A percentile compares a stretch with the other conserved stretches of the same genome.
Conservation (phyloP, 2,113 vertebrate genomes). For the Scomber japonicus region DNA sequence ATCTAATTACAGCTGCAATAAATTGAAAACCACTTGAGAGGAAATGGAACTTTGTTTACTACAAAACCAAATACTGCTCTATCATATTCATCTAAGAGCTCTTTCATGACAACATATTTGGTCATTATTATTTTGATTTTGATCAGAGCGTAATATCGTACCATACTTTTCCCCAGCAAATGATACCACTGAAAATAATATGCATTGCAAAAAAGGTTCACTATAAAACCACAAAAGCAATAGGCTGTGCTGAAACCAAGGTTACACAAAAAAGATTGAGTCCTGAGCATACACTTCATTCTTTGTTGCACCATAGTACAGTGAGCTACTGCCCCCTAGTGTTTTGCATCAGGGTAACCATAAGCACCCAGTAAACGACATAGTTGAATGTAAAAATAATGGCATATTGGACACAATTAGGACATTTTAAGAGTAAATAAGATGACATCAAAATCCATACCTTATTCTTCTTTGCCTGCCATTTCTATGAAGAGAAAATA, state of each 20-base stretch:
- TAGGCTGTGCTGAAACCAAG: conserved; percentile 58
- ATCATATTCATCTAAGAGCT: conserved; percentile 49
- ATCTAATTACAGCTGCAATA: conserved; percentile 81
- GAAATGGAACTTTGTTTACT: conserved; percentile 78
- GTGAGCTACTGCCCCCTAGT: conserved; percentile 87
- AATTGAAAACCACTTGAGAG: conserved; percentile 74
- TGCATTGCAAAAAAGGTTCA: conserved; percentile 58
- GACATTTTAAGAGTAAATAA: conserved; percentile 7
- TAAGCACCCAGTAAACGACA: not conserved
- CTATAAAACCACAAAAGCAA: conserved; percentile 61
- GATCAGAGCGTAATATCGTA: conserved; percentile 62
- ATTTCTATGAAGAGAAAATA: conserved; percentile 69
- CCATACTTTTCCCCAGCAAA: conserved; percentile 45
- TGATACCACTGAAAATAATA: conserved; percentile 58
- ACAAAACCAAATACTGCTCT: conserved; percentile 58
- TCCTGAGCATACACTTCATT: conserved; percentile 39
- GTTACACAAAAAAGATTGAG: conserved; percentile 68
- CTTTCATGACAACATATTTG: conserved; percentile 62
- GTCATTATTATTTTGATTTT: conserved; percentile 63
- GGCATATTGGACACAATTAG: not conserved
- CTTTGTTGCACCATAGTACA: conserved; percentile 73
- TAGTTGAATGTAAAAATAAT: not conserved
- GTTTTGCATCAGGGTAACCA: conserved; percentile 21
- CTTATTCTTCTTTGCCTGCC: conserved; percentile 75
- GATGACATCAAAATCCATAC: conserved; percentile 52